Evolutionary conservation across 1,140 invertebrate genomes (phyloP).

Genomic region (Oryctes rhinoceros): DNA sequence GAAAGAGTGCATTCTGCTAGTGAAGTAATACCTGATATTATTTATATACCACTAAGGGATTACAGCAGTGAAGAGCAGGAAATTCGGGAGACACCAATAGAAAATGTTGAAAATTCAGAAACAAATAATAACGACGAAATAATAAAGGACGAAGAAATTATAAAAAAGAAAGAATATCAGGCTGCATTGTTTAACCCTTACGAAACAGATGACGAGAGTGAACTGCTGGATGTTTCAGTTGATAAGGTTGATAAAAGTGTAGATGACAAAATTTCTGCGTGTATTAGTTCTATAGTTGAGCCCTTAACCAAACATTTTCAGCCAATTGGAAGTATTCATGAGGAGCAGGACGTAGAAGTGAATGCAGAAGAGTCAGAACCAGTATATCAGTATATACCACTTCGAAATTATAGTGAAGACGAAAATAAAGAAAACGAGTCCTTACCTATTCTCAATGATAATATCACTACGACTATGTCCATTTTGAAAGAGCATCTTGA

Average conservation of each 20-base stretch:
- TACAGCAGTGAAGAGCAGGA: slow-evolving; percentile 14
- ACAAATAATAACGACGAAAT: slow-evolving; percentile 9
- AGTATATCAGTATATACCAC: slow-evolving; percentile 23
- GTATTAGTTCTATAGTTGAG: slow-evolving; percentile 35
- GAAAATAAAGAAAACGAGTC: slow-evolving; percentile 24
- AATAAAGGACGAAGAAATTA: slow-evolving; percentile 25
- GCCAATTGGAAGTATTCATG: not conserved
- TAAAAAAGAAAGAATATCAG: not conserved
- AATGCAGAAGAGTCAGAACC: not conserved
- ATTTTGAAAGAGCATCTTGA: not conserved
- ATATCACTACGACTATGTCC: not conserved
- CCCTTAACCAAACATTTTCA: slow-evolving; percentile 23
- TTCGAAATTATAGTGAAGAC: slow-evolving; percentile 30
- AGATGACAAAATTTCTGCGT: slow-evolving; percentile 14
- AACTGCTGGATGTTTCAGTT: too few relatives aligned
- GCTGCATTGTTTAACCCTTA: not conserved
- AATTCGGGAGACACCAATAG: not conserved
- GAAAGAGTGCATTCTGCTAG: not conserved
- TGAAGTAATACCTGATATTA: not conserved
- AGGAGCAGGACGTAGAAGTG: not conserved
- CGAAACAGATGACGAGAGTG: too few relatives aligned
- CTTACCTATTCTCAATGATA: not conserved
- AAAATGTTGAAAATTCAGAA: not conserved
- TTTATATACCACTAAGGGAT: slow-evolving; percentile 38
- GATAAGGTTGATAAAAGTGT: not conserved